Evolutionary conservation across 2,888 invertebrate genomes (phyloP).

Genomic region (Rhamnusium bicolor): DNA sequence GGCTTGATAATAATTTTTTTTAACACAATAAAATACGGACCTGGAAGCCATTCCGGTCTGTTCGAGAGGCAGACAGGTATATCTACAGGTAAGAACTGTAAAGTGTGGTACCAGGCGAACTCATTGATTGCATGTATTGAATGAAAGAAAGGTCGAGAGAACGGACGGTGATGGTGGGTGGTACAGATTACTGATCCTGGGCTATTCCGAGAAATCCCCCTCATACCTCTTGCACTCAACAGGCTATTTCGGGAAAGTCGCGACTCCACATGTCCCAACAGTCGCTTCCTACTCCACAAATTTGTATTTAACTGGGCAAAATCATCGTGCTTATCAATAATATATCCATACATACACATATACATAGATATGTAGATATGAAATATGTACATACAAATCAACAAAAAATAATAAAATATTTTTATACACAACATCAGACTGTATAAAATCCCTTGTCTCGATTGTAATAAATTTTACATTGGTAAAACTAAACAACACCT

Average conservation of each 20-base stretch:
- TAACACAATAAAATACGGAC: conserved; percentile 51
- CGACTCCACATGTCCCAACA: conserved; percentile 38
- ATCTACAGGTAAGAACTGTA: conserved; percentile 11
- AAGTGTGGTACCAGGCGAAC: conserved; percentile 14
- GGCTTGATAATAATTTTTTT: no score
- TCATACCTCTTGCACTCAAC: conserved; percentile 42
- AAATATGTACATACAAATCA: no score
- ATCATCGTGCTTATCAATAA: neutral
- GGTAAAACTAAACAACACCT: no score
- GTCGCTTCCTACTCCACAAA: conserved; percentile 35
- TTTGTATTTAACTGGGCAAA: conserved; percentile 11
- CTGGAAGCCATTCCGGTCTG: conserved; percentile 60
- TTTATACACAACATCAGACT: no score
- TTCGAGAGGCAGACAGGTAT: conserved; percentile 63
- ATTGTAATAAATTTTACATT: no score
- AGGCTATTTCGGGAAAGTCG: conserved; percentile 51
- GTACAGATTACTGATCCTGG: conserved; percentile 38
- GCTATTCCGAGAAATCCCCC: conserved; percentile 56
- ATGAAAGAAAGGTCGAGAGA: conserved; percentile 40
- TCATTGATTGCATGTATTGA: conserved; percentile 49
- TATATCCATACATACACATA: neutral
- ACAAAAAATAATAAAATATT: no score
- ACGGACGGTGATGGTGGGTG: conserved; percentile 44
- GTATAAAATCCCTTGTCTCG: no score
- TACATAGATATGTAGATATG: neutral